Percentiles rank a stretch among this genome's conserved stretches.
These are phyloP conservation scores for Sula dactylatra DNA, from an alignment of 2,113 vertebrate species.

Conservation along the genomic window DNA sequence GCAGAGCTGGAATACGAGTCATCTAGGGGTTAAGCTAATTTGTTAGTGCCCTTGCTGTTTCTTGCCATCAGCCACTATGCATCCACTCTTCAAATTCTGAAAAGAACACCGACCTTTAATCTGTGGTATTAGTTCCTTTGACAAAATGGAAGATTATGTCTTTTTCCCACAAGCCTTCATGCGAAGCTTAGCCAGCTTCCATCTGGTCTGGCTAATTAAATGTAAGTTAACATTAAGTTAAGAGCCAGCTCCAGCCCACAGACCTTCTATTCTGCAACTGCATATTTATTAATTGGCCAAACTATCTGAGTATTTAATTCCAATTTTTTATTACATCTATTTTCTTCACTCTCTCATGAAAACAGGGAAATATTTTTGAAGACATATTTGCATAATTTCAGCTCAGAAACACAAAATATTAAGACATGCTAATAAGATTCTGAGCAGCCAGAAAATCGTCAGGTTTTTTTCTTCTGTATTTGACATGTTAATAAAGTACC, in stretches of 20 bases:
- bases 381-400: conserved; percentile 57
- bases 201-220: conserved; percentile 60
- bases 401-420: conserved; percentile 48
- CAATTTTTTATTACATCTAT: conserved; percentile 54
- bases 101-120: conserved; percentile 56
- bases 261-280: not conserved
- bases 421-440: not conserved
- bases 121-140: conserved; percentile 53
- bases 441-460: not conserved
- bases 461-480: not conserved
- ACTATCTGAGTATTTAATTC: conserved; percentile 9
- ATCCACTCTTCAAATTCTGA: conserved; percentile 28
- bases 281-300: conserved; percentile 29
- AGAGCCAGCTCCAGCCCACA: conserved; percentile 19
- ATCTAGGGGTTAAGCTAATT: conserved; percentile 20
- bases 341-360: conserved; percentile 46
- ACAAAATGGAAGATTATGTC: conserved; percentile 51
- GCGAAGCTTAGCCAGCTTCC: conserved; percentile 38
- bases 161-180: conserved; percentile 52
- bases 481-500: conserved; percentile 29
- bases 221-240: conserved; percentile 43
- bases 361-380: conserved; percentile 58
- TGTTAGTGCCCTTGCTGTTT: not conserved
- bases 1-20: not conserved
- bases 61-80: not conserved